phyloP scores from a whole-genome alignment of 1,140 invertebrate species.

The Nasonia longicornis region DNA sequence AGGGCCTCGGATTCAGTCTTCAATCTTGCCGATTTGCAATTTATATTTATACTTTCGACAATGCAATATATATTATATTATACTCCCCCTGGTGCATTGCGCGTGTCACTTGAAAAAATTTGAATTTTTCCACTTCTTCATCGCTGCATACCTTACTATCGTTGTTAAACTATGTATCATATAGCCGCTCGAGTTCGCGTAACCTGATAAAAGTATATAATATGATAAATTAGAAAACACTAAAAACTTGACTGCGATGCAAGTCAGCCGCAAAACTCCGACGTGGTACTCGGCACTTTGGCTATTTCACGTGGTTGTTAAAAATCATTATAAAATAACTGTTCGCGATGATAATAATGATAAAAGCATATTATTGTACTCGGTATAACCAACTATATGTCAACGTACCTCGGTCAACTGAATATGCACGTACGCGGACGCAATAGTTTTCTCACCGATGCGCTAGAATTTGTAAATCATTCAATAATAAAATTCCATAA shows the following conservation, averaged over 20 bases:
- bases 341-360: not conserved
- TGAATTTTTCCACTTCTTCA: not conserved
- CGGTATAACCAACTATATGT: not conserved
- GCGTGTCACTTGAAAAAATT: not conserved
- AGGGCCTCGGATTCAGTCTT: constrained; percentile 37
- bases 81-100: not conserved
- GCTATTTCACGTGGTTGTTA: constrained; percentile 3
- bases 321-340: not conserved
- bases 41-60: constrained; percentile 23
- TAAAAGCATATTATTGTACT: not conserved
- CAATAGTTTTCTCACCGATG: not conserved
- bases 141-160: not conserved
- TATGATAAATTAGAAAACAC: constrained; percentile 17
- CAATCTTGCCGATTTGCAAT: constrained; percentile 35
- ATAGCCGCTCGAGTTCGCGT: not conserved
- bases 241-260: not conserved
- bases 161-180: not conserved
- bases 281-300: constrained; percentile 16
- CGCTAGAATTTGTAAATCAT: not conserved
- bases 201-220: not conserved
- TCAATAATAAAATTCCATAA: constrained; percentile 12
- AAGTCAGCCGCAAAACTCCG: not conserved
- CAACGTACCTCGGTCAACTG: not conserved
- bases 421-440: not conserved
- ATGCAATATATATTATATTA: not conserved